Conservation (phyloP, 2,113 vertebrate species). For the Dascyllus trimaculatus region DNA sequence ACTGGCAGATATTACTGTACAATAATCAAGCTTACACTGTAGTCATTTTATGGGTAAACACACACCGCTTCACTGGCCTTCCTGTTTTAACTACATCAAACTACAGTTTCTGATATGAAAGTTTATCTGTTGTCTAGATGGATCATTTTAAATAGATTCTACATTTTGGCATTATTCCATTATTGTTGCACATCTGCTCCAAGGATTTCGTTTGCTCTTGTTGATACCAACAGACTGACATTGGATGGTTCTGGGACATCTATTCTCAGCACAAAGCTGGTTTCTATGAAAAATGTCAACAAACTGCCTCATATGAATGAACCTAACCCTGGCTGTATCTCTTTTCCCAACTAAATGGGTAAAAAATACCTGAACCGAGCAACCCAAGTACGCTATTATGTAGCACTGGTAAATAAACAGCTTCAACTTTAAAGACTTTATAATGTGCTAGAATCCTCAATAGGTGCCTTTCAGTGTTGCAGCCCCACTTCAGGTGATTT, state of each 20-base stretch:
- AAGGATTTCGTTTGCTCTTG: background rate
- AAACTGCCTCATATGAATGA: background rate
- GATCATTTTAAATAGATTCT: background rate
- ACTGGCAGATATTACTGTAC: background rate
- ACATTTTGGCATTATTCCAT: background rate
- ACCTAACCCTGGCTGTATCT: background rate
- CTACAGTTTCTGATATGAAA: background rate
- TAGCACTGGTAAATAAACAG: background rate
- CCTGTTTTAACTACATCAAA: background rate
- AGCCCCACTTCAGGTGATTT: conserved; percentile 7
- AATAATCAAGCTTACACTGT: too few relatives aligned
- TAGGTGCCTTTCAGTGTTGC: background rate
- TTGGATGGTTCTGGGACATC: background rate
- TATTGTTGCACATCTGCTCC: conserved; percentile 11
- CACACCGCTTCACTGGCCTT: background rate
- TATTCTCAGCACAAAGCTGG: background rate
- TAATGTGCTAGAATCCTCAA: background rate
- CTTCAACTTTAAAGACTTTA: background rate
- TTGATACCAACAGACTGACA: background rate
- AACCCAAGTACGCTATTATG: background rate
- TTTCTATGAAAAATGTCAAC: conserved; percentile 8
- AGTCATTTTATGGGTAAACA: background rate
- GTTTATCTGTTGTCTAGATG: too few relatives aligned
- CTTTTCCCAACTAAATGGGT: background rate
- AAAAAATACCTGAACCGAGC: background rate